Conservation (phyloP, 2,113 vertebrate species). For the Apodemus sylvaticus region DNA sequence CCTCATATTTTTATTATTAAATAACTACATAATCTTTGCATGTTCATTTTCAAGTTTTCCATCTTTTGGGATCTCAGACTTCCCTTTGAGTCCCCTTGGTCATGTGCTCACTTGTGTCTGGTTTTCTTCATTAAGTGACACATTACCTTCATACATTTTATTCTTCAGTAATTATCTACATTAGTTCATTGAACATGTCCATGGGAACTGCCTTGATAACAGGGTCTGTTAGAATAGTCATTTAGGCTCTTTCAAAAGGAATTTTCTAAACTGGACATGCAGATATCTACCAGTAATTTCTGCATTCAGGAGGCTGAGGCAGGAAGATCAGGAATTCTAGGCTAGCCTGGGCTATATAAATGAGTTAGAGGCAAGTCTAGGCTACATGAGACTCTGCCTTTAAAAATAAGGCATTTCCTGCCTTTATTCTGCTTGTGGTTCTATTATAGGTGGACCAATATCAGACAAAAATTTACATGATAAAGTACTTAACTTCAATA, state of each 20-base stretch:
- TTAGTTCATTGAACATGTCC: background rate
- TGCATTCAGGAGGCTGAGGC: background rate
- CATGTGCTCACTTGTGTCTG: background rate
- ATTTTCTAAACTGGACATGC: background rate
- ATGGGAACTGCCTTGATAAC: background rate
- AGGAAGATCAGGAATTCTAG: background rate
- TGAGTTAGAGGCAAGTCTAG: background rate
- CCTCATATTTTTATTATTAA: background rate
- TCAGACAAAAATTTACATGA: background rate
- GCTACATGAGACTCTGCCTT: background rate
- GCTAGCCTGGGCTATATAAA: background rate
- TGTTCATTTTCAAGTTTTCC: background rate
- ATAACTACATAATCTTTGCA: background rate
- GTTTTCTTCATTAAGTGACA: background rate
- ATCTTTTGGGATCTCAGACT: background rate
- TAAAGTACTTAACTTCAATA: background rate
- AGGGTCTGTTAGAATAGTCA: background rate
- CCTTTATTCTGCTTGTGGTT: background rate
- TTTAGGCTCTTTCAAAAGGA: background rate
- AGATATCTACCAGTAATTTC: background rate
- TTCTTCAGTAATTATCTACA: background rate
- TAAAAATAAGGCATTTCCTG: background rate
- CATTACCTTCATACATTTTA: background rate
- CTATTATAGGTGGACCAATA: background rate
- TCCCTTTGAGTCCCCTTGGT: background rate